Conservation (phyloP, 2,113 vertebrate species). For the Pelvicachromis taeniatus region DNA sequence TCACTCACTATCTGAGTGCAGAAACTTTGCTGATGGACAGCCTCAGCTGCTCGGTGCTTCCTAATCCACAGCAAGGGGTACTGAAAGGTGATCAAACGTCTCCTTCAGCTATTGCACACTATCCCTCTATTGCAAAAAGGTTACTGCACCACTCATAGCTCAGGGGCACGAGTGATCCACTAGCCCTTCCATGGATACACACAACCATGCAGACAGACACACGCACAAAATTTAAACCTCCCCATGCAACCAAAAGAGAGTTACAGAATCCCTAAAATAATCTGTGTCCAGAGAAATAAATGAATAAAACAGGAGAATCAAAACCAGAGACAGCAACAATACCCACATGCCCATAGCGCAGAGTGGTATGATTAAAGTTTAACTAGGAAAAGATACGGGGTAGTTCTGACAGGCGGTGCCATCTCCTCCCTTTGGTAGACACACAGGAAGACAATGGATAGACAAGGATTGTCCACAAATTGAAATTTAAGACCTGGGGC, state of each 20-base stretch:
- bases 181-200: neutral
- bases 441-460: neutral
- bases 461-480: neutral
- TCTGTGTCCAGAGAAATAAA: conserved; percentile 26
- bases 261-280: conserved; percentile 20
- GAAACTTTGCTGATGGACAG: conserved; percentile 26
- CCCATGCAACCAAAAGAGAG: neutral
- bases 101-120: neutral
- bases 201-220: neutral
- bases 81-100: conserved; percentile 49
- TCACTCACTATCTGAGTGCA: neutral
- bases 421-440: conserved; percentile 18
- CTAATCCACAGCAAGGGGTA: conserved; percentile 12
- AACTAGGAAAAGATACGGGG: conserved; percentile 44
- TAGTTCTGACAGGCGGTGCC: neutral
- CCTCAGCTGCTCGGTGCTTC: conserved; percentile 34
- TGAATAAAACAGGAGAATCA: conserved; percentile 46
- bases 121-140: conserved; percentile 7
- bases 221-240: neutral
- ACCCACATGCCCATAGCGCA: neutral
- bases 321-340: conserved; percentile 34
- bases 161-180: neutral
- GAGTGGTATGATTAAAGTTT: conserved; percentile 50
- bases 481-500: neutral
- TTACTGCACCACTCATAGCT: neutral